Base-by-base conservation (phyloP, 2,797 vertebrate species). In the Petrocephalus schoutedeni region DNA sequence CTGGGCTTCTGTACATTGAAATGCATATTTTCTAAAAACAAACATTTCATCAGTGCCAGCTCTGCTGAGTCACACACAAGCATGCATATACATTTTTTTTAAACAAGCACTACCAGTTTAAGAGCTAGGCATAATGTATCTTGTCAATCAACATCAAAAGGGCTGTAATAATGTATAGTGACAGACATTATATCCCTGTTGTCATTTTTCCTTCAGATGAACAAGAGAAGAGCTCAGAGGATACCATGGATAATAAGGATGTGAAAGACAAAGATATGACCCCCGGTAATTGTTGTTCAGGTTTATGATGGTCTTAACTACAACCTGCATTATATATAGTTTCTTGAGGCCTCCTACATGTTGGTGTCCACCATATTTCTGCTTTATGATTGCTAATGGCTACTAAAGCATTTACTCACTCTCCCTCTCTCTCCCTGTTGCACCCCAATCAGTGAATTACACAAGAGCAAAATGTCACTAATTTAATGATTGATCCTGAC, bases 401-500 rank as follows among this genome's bases (percentile, higher is more conserved):
- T 21, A 21, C 74, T 41, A 16, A 49, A 21, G 45, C 36, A 19
- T 32, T 19, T 19, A 1, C 32, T 3, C 56, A 21, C 58, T 5
- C 45, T 49, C 58, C 21, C 59, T 49, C 86, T 49, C 86, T 51
- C 28, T 86, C 36, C 1, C 59, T 51, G 23, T 2, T 80, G 21
- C 21, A 64, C 16, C 16, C 16, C 61, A 54, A 8, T 49, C 86
- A 28, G 86, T 49, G 45, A 53, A 41, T 61, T 21, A 71, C 49
- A 14, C 5, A n/a, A 5, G n/a, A 83, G 67, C 28, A 58, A 23
- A 77, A 64, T 87, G 87, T 19, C 53, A 45, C 53, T 88, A 88
- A 88, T 74, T 86, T 77, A 86, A 67, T 58, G 64, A 51, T 58
- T 71, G 64, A 58, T 19, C 21, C 61, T 86, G 51, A 86, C 57